A percentile compares a stretch with the other conserved stretches of the same genome.
These are phyloP conservation scores for Cromileptes altivelis DNA, from an alignment of 2,113 vertebrate genomes.

Conservation along the genomic window DNA sequence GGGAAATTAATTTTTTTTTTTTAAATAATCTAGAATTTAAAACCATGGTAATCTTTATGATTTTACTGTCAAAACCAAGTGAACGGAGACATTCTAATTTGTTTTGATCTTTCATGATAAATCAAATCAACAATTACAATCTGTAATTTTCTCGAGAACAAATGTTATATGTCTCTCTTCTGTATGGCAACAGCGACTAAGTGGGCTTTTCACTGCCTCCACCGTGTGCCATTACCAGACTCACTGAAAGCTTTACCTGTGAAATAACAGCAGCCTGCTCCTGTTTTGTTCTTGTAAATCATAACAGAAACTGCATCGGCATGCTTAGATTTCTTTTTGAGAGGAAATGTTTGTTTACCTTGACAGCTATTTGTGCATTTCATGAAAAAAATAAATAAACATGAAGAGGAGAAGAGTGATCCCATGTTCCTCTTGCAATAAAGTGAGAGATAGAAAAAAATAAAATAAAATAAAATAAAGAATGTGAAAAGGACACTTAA, in stretches of 20 bases:
- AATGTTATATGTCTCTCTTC: background rate
- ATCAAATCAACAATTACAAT: background rate
- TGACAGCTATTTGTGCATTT: background rate
- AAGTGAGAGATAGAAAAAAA: background rate
- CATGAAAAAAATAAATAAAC: background rate
- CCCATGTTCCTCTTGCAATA: background rate
- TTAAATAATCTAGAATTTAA: too few relatives aligned
- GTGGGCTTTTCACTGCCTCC: background rate
- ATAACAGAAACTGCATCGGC: background rate
- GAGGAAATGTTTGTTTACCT: background rate
- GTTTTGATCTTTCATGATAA: background rate
- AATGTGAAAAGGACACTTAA: background rate
- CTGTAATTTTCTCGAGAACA: background rate
- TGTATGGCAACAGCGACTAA: background rate
- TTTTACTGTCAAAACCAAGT: too few relatives aligned
- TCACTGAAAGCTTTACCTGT: background rate
- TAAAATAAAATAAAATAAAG: background rate
- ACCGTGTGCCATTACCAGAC: background rate
- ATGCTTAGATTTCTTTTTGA: background rate
- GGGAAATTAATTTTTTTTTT: too few relatives aligned
- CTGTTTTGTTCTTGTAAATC: background rate
- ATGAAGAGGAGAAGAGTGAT: background rate
- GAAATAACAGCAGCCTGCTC: background rate
- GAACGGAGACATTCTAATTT: too few relatives aligned
- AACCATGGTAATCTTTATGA: too few relatives aligned